Percentiles rank a stretch among this genome's conserved stretches.
Evolutionary conservation across 92 coral and sea anemone species (phyloP).

Genomic region (Ricordea florida): DNA sequence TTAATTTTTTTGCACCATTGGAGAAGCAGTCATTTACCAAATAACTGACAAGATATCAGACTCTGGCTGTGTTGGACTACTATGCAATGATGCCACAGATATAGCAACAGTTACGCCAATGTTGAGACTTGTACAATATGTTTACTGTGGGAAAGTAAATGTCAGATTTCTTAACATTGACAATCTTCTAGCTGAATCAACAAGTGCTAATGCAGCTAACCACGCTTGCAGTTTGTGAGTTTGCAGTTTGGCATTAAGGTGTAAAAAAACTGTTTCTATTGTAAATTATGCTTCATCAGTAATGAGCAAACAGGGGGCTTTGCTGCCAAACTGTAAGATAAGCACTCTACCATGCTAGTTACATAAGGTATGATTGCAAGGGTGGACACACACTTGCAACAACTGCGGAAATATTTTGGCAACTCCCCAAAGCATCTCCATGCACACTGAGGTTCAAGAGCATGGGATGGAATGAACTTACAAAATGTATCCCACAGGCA

Average conservation of each 20-base stretch:
- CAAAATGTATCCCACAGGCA: constrained; percentile 23
- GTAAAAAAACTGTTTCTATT: constrained; percentile 3
- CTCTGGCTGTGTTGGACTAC: constrained; percentile 10
- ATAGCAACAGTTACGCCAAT: constrained; percentile 8
- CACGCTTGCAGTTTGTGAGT: constrained; percentile 18
- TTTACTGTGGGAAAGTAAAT: constrained; percentile 3
- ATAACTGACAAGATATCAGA: constrained; percentile 4
- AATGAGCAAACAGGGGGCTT: constrained; percentile 13
- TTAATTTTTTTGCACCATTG: constrained; percentile 14
- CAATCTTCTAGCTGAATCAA: constrained; percentile 7
- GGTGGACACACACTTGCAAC: constrained; percentile 18
- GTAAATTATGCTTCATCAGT: constrained; percentile 14
- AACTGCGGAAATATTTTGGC: constrained; percentile 17
- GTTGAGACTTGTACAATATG: constrained; percentile 13
- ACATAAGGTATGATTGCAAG: constrained; percentile 14
- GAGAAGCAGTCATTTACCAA: constrained; percentile 12
- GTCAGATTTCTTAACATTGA: neutral
- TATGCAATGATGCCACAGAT: constrained; percentile 11
- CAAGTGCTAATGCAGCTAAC: constrained; percentile 15
- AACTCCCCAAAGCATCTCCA: constrained; percentile 18
- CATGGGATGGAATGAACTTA: constrained; percentile 8
- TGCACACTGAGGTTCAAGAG: constrained; percentile 21
- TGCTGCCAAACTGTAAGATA: constrained; percentile 18
- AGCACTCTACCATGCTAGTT: constrained; percentile 6
- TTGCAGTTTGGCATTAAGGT: constrained; percentile 7